A percentile compares a stretch with the other conserved stretches of the same genome.
These are phyloP conservation scores for Melipona bicolor DNA, from an alignment of 2,888 invertebrate species.

Conservation along the genomic window DNA sequence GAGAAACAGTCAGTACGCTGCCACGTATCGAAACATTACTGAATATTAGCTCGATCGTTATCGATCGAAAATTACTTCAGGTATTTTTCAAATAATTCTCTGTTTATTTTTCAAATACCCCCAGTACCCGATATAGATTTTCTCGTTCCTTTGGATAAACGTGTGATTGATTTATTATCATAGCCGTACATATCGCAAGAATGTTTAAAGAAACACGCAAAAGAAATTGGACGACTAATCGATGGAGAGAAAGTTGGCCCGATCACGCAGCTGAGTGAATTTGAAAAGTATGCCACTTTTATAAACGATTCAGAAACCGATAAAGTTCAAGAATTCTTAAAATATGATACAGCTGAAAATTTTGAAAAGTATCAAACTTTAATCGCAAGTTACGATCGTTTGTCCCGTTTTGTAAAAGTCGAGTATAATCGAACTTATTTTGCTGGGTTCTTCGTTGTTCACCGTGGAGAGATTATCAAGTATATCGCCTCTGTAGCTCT, in stretches of 20 bases:
- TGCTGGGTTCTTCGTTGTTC: conserved; percentile 94
- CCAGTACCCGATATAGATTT: neutral
- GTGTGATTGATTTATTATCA: neutral
- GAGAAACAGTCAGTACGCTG: conserved; percentile 89
- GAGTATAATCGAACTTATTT: conserved; percentile 87
- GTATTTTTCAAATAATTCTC: conserved; percentile 18
- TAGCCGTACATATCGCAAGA: conserved; percentile 92
- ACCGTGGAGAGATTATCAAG: conserved; percentile 91
- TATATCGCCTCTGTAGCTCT: conserved; percentile 89
- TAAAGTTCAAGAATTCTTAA: conserved; percentile 88
- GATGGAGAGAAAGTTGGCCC: conserved; percentile 91
- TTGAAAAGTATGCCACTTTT: conserved; percentile 91
- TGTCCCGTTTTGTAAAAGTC: conserved; percentile 87
- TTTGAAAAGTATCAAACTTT: conserved; percentile 88
- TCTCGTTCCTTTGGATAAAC: neutral
- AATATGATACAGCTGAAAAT: conserved; percentile 85
- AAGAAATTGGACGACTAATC: conserved; percentile 87
- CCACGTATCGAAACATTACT: conserved; percentile 55
- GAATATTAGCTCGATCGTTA: neutral
- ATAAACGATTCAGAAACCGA: conserved; percentile 88
- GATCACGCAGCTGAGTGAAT: conserved; percentile 90
- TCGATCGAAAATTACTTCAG: conserved; percentile 33
- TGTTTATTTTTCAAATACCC: neutral
- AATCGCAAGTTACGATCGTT: conserved; percentile 87
- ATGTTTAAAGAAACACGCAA: conserved; percentile 87